Percentiles rank a stretch among this genome's conserved stretches.
phyloP scores from a whole-genome alignment of 1,140 invertebrate genomes.

The Tetramorium parvispinum region DNA sequence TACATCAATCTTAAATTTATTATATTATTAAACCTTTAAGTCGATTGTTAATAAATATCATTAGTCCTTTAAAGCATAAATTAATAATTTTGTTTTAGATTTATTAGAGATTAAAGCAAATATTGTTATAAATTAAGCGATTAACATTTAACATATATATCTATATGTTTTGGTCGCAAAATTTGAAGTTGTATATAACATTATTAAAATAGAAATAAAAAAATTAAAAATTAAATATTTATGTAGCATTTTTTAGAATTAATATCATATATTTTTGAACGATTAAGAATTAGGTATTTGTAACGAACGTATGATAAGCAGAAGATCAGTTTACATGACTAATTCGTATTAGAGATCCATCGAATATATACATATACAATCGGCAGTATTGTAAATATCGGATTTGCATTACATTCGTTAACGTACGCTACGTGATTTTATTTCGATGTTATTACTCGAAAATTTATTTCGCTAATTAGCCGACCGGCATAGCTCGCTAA shows the following conservation, averaged over 20 bases:
- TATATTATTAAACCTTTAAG: not conserved
- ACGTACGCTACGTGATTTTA: constrained; percentile 26
- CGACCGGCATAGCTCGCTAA: constrained; percentile 19
- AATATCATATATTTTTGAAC: not conserved
- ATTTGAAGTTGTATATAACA: not conserved
- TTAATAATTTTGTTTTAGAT: not conserved
- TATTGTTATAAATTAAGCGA: not conserved
- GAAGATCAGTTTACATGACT: constrained; percentile 23
- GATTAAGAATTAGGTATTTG: not conserved
- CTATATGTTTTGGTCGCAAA: not conserved
- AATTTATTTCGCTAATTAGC: constrained; percentile 56
- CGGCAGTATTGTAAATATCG: not conserved
- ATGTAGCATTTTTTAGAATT: not conserved
- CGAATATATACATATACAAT: not conserved
- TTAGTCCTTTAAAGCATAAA: not conserved
- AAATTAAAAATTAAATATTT: not conserved
- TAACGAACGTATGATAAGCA: not conserved
- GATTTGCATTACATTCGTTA: constrained; percentile 19
- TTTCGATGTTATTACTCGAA: constrained; percentile 43
- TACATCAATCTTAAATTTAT: not conserved
- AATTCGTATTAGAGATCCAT: not conserved
- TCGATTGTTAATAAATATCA: not conserved
- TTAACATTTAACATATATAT: not conserved
- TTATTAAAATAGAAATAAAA: not conserved
- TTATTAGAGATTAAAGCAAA: not conserved